phyloP scores from a whole-genome alignment of 2,888 invertebrate species.

The Carpatolechia fugitivella region DNA sequence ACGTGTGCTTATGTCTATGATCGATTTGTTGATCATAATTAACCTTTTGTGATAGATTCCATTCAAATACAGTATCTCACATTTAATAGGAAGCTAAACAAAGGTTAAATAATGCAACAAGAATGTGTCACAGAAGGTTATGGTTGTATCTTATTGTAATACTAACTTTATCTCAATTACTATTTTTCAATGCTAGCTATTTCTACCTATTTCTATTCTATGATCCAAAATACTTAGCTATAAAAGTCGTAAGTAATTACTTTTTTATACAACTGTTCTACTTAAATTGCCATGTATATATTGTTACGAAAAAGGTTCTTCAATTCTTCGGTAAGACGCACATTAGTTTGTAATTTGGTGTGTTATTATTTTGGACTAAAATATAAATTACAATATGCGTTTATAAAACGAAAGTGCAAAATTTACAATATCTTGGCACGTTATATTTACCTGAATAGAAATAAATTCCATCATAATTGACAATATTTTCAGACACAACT shows the following conservation, averaged over 20 bases:
- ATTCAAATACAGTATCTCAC: too few species aligned
- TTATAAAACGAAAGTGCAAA: background rate
- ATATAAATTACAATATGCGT: background rate
- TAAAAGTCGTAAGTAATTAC: background rate
- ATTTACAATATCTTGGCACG: conserved; percentile 19
- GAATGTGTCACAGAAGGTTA: too few species aligned
- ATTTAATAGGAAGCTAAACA: too few species aligned
- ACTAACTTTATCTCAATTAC: background rate
- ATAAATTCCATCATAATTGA: conserved; percentile 39
- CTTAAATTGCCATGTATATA: too few species aligned
- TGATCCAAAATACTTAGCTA: background rate
- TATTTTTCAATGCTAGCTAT: too few species aligned
- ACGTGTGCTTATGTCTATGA: background rate
- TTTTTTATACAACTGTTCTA: background rate
- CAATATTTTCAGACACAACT: conserved; percentile 59
- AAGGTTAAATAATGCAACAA: too few species aligned
- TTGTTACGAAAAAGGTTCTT: background rate
- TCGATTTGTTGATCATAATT: too few species aligned
- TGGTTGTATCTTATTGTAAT: too few species aligned
- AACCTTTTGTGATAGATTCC: too few species aligned
- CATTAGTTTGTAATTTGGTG: background rate
- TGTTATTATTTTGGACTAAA: background rate
- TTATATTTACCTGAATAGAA: conserved; percentile 5
- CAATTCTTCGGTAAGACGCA: background rate
- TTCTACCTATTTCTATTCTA: background rate